Conservation (phyloP, 1,140 invertebrate genomes). For the Callitettix versicolor region DNA sequence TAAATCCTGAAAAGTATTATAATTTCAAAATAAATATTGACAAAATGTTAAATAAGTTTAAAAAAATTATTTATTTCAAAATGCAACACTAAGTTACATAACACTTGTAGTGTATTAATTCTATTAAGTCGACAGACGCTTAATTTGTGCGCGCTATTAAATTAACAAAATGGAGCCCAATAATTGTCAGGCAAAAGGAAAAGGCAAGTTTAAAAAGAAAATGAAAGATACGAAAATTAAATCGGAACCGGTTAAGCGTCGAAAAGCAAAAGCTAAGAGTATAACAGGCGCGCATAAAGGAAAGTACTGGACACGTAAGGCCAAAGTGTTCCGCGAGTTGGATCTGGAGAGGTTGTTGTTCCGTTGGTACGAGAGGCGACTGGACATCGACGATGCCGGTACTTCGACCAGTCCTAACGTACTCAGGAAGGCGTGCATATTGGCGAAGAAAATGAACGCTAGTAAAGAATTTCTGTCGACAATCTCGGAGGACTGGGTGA, state of each 20-base stretch:
- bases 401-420: constrained; percentile 12
- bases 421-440: constrained; percentile 18
- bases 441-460: constrained; percentile 23
- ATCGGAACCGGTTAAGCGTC: too few species aligned
- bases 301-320: neutral
- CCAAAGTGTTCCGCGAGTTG: constrained; percentile 18
- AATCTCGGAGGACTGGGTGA: constrained; percentile 20
- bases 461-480: constrained; percentile 2
- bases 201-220: constrained; percentile 2
- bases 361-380: constrained; percentile 26
- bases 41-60: too few species aligned
- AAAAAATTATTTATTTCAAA: too few species aligned
- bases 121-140: too few species aligned
- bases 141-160: too few species aligned
- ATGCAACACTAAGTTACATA: too few species aligned
- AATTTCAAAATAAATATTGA: too few species aligned
- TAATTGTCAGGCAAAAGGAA: neutral
- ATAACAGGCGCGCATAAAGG: constrained; percentile 6
- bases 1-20: too few species aligned
- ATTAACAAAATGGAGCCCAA: constrained; percentile 14
- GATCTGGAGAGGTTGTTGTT: constrained; percentile 25
- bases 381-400: neutral
- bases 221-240: neutral
- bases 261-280: neutral
- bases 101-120: too few species aligned